Percentiles rank a stretch among this genome's conserved stretches.
Conservation (phyloP, 37 sponge, comb jelly and placozoan species). For the Petrosia ficiformis region DNA sequence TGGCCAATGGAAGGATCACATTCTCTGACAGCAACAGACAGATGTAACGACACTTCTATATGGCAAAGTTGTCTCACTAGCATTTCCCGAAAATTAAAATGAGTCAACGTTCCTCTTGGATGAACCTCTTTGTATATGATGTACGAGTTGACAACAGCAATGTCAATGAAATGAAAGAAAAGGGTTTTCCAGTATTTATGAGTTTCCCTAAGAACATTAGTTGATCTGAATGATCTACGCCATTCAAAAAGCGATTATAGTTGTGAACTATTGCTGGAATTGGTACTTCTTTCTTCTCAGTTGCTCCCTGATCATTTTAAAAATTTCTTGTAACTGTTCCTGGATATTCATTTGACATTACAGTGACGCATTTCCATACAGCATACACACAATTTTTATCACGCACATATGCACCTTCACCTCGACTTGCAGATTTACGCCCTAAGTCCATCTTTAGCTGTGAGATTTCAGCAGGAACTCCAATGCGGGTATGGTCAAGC, state of each 20-base stretch:
- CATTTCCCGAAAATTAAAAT: not conserved
- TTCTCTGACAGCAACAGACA: not conserved
- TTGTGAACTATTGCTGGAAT: conserved; percentile 22
- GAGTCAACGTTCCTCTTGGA: not conserved
- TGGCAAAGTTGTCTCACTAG: not conserved
- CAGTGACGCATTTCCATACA: conserved; percentile 37
- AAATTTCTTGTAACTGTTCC: conserved; percentile 1
- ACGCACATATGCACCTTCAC: conserved; percentile 28
- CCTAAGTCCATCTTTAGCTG: not conserved
- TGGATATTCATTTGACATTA: conserved; percentile 36
- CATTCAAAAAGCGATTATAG: conserved; percentile 51
- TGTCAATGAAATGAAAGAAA: conserved; percentile 47
- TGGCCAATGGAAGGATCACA: not conserved
- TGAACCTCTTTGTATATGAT: conserved; percentile 22
- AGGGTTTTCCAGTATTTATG: conserved; percentile 49
- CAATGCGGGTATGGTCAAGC: not conserved
- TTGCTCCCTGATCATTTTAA: not conserved
- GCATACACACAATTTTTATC: conserved; percentile 14
- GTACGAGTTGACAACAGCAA: conserved; percentile 30
- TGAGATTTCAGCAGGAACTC: conserved; percentile 18
- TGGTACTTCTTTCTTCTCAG: conserved; percentile 19
- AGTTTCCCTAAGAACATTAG: conserved; percentile 25
- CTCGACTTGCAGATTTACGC: not conserved
- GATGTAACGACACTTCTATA: not conserved
- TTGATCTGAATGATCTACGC: conserved; percentile 49